Evolutionary conservation across 2,113 vertebrate species (phyloP), one percentile per base, ranked within the genome.

Genomic region (Marmota flaviventris): DNA sequence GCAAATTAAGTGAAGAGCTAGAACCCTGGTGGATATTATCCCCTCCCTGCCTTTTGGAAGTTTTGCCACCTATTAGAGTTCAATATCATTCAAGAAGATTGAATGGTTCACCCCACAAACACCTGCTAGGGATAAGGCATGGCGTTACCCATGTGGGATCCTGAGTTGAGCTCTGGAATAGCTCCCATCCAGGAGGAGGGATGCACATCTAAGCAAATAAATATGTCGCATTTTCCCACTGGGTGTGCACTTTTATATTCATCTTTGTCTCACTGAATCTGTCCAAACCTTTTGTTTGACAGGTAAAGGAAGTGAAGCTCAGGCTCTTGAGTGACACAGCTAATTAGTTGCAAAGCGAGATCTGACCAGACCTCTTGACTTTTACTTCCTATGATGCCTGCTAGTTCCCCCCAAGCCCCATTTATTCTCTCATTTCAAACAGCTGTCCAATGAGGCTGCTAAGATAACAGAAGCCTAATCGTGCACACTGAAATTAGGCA

Each of bases 231-330:
- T 5, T 73, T 84, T 72, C 92, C 75, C 81, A 18, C 32, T 58
- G 22, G n/a, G 27, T 37, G 32, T 65, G 22, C 9, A 58, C 58
- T 39, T 67, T 56, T 5, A 22, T 29, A 39, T n/a, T 72, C 25
- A 14, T 90, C 48, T 51, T 48, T 13, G 17, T 83, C 17, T 32
- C 53, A 10, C 45, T 65, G 67, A 37, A 14, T 85, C 70, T 77
- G 45, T 34, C 42, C 27, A 73, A 42, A 86, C 22, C 61, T 86
- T 92, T 78, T 24, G 5, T 65, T 39, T 87, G 85, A 83, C 89
- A 90, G 73, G 70, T 53, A 72, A 77, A 76, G 85, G 87, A 89
- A 77, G 65, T 22, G 37, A 92, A 53, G 53, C 69, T 87, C 81
- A 34, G 61, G 51, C 5, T 56, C 77, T 42, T 79, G 75, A 90